Conservation (phyloP, 2,797 vertebrate genomes). For the Rallus crepitans region DNA sequence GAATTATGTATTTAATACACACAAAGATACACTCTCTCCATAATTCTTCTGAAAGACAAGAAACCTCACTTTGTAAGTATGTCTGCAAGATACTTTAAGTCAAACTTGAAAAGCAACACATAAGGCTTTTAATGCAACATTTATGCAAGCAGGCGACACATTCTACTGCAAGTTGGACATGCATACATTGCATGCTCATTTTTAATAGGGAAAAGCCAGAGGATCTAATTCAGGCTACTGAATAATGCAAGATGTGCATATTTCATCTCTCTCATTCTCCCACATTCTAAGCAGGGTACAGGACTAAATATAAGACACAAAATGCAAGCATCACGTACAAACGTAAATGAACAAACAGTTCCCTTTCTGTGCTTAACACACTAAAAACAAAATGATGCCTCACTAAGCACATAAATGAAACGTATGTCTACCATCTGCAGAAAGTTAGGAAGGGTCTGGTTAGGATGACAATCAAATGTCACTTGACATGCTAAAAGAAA, state of each 20-base stretch:
- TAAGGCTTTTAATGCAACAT: conserved; percentile 47
- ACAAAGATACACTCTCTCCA: not conserved
- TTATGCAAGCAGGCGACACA: conserved; percentile 68
- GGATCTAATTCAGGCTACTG: conserved; percentile 2
- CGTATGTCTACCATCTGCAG: conserved; percentile 54
- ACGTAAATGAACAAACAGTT: conserved; percentile 33
- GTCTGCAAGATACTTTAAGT: conserved; percentile 2
- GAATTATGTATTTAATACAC: not conserved
- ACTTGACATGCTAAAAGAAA: conserved; percentile 76
- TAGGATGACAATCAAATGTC: conserved; percentile 63
- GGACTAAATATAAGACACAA: conserved; percentile 50
- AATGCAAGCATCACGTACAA: conserved; percentile 74
- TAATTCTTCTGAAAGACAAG: not conserved
- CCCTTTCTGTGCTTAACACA: conserved; percentile 45
- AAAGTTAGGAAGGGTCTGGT: conserved; percentile 71
- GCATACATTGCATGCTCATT: conserved; percentile 35
- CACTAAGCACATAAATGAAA: conserved; percentile 56
- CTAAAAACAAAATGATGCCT: conserved; percentile 61
- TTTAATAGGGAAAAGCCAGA: conserved; percentile 32
- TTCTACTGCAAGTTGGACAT: conserved; percentile 28
- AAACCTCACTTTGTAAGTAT: not conserved
- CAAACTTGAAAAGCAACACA: conserved; percentile 35
- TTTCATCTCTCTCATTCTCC: conserved; percentile 60
- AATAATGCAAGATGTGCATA: conserved; percentile 37
- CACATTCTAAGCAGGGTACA: conserved; percentile 23